A percentile compares a stretch with the other conserved stretches of the same genome.
These are phyloP conservation scores for Bolborhynchus lineola DNA, from an alignment of 2,113 vertebrate species.

Conservation along the genomic window DNA sequence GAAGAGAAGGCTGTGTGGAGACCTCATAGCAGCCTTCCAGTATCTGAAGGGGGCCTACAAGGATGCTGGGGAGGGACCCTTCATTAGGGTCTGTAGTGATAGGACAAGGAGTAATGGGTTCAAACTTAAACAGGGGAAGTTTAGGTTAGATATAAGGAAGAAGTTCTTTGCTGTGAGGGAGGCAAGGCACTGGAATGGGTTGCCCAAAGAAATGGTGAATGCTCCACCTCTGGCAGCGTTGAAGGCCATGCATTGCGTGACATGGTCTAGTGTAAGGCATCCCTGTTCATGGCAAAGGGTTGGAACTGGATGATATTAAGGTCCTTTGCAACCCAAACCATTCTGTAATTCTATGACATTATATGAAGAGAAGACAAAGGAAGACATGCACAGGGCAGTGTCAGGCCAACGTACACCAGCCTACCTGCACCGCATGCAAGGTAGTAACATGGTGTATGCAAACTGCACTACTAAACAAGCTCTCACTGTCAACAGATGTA, in stretches of 20 bases:
- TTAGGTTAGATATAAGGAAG: neutral
- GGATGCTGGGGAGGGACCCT: neutral
- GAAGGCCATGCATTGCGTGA: neutral
- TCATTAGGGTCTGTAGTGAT: neutral
- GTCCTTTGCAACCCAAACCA: neutral
- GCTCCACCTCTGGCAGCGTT: neutral
- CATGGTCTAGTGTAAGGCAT: neutral
- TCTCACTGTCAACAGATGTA: neutral
- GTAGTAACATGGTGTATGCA: rapidly evolving
- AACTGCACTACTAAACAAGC: rapidly evolving
- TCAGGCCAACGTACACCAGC: neutral
- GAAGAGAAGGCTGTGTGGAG: neutral
- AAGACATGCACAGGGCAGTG: neutral
- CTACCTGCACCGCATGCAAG: neutral
- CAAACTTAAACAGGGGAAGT: neutral
- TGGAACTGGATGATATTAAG: neutral
- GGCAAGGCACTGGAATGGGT: neutral
- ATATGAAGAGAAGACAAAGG: neutral
- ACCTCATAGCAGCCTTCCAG: neutral
- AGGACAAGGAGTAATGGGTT: neutral
- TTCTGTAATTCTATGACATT: neutral
- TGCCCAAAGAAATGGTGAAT: neutral
- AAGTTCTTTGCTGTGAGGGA: neutral
- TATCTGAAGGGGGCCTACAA: neutral
- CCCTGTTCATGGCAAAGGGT: neutral